Evolutionary conservation across 2,888 invertebrate genomes (phyloP).

Genomic region (Dicranocentrus wangi): DNA sequence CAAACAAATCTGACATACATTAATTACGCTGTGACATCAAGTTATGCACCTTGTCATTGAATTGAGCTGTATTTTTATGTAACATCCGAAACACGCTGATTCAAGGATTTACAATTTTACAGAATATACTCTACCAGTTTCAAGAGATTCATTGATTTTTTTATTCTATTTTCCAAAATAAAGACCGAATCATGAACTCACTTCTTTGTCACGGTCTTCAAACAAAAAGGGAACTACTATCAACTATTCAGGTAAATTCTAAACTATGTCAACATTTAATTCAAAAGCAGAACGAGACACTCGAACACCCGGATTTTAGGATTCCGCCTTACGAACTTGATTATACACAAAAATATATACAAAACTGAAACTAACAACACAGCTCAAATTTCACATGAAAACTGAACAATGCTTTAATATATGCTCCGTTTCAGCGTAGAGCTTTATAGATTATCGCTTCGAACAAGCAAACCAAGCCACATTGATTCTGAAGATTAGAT

Average conservation of each 20-base stretch:
- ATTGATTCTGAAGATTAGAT: constrained; percentile 46
- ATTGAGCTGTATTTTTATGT: background rate
- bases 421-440: constrained; percentile 15
- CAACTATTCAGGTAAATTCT: too few relatives aligned
- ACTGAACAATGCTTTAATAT: constrained; percentile 38
- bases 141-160: too few relatives aligned
- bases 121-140: too few relatives aligned
- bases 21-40: background rate
- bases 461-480: constrained; percentile 18
- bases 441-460: constrained; percentile 16
- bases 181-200: too few relatives aligned
- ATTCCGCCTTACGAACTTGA: constrained; percentile 2
- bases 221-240: too few relatives aligned
- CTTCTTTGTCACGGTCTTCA: too few relatives aligned
- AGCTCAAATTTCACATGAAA: constrained; percentile 50
- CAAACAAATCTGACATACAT: background rate
- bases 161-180: too few relatives aligned
- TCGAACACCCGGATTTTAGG: background rate
- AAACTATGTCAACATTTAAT: too few relatives aligned
- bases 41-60: background rate
- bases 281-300: constrained; percentile 3
- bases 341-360: constrained; percentile 7
- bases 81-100: background rate
- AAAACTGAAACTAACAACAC: background rate
- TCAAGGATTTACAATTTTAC: too few relatives aligned